A percentile compares a stretch with the other conserved stretches of the same genome.
phyloP scores from a whole-genome alignment of 2,797 vertebrate genomes.

The Muscicapa striata region DNA sequence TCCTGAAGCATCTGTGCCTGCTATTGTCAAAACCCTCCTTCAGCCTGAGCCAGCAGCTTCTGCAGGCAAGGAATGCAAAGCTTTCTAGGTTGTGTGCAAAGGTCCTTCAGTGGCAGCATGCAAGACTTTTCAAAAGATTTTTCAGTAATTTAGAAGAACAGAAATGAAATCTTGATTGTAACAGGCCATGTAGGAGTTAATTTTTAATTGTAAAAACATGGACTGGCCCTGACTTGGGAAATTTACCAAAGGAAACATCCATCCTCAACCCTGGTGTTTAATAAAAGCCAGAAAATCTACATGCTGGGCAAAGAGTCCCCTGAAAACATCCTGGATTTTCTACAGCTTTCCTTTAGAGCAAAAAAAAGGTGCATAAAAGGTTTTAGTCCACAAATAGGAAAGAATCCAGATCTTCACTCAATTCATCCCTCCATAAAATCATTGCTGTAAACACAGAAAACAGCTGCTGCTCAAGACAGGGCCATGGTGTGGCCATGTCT shows the following conservation, averaged over 20 bases:
- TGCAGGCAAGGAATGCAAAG: not conserved
- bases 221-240: not conserved
- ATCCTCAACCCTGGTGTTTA: not conserved
- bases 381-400: accelerated
- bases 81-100: not conserved
- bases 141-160: not conserved
- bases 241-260: not conserved
- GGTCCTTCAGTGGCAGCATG: not conserved
- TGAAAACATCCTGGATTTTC: not conserved
- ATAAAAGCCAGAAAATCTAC: not conserved
- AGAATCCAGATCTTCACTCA: not conserved
- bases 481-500: not conserved
- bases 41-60: not conserved
- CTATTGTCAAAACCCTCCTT: not conserved
- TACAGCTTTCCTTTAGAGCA: not conserved
- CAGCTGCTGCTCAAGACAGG: not conserved
- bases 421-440: not conserved
- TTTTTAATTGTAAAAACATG: not conserved
- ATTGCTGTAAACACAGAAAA: not conserved
- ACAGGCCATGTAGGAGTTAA: not conserved
- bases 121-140: not conserved
- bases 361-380: not conserved
- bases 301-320: not conserved
- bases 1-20: slow-evolving; percentile 48
- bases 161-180: not conserved